Base-by-base conservation (phyloP, 1,140 invertebrate genomes). In the Aphelenchoides besseyi region DNA sequence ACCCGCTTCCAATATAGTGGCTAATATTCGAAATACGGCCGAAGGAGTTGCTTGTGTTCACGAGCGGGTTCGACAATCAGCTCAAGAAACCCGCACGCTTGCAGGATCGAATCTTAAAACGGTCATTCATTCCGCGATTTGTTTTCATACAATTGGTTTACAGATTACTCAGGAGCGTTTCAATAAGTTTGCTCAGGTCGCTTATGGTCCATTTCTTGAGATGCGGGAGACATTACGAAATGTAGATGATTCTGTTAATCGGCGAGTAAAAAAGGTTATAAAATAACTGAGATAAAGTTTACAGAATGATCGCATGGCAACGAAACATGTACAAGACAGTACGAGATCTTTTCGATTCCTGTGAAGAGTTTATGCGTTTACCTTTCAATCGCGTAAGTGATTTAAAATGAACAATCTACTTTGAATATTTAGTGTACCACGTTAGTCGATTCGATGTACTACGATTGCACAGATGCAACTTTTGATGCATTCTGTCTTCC, bases 251-350 rank as follows among this genome's bases (percentile, higher is more conserved):
- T 36, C 78, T 30, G 35, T 77, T 52, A 59, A 26, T 37, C 62
- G 36, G 74, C n/a, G n/a, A n/a, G n/a, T n/a, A n/a, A n/a, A n/a
- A n/a, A n/a, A n/a, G n/a, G n/a, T n/a, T n/a, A n/a, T n/a, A n/a
- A n/a, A n/a, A n/a, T n/a, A n/a, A n/a, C n/a, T n/a, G n/a, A n/a
- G n/a, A n/a, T n/a, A n/a, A n/a, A n/a, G n/a, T 23, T 2, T 76
- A 36, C 28, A 76, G 75, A 52, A 77, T 76, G 75, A 36, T 76
- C 18, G 72, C 36, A 41, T 76, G 75, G 75, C 74, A 76, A 41
- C 37, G 66, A 32, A 3, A 54, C 9, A 36, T 76, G 48, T 36
- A 53, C 9, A 29, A 37, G 1, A 48, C 48, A 29, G 55, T 77
- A 5, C 69, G 61, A 2, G 37, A 57, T 29, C 30, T 77, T 37